Evolutionary conservation across 2,797 vertebrate genomes (phyloP), one percentile per base, ranked within the genome.

Genomic region (Sebastes hubbsi): DNA sequence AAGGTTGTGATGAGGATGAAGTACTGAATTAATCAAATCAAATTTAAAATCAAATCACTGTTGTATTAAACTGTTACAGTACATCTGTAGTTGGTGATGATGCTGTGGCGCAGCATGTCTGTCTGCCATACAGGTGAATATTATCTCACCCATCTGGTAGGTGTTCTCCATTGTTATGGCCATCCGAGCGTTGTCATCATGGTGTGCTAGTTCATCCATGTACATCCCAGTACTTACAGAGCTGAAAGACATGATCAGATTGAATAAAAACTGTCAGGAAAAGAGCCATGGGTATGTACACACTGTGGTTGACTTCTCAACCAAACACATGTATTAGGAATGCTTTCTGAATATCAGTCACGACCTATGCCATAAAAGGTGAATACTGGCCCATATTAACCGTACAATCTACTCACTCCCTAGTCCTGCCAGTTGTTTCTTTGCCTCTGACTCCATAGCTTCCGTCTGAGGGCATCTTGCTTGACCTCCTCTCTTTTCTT

Each of bases 121-220:
- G 16, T 46, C 42, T 18, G 42, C 20, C 7, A 30, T 9, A 5
- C 27, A 58, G 38, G 29, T 56, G 49, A 70, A 20, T 3, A 24
- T 79, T 54, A 34, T 56, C 90, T 94, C 77, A 96, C 96, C 94
- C 54, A 93, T 46, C 77, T 96, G 96, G 72, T 97, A 97, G 7
- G 96, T 97, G 90, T 98, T 97, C 86, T 97, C 97, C 95, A 94
- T 85, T 18, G 92, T 94, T 36, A 93, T 66, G 2, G 79, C 36
- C 30, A 93, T 87, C 6, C 82, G 88, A 52, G 88, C 75, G 22
- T 87, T 85, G 61, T 96, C 96, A 2, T 97, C 96, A 20, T 88
- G 94, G 59, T 95, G 96, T 38, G 94, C 94, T 0, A 94, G 93
- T 46, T 97, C 97, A 69, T 97, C 96, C 11, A 93, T 70, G 46